Evolutionary conservation across 2,113 vertebrate species (phyloP), one percentile per base, ranked within the genome.

Genomic region (Tupaia chinensis): DNA sequence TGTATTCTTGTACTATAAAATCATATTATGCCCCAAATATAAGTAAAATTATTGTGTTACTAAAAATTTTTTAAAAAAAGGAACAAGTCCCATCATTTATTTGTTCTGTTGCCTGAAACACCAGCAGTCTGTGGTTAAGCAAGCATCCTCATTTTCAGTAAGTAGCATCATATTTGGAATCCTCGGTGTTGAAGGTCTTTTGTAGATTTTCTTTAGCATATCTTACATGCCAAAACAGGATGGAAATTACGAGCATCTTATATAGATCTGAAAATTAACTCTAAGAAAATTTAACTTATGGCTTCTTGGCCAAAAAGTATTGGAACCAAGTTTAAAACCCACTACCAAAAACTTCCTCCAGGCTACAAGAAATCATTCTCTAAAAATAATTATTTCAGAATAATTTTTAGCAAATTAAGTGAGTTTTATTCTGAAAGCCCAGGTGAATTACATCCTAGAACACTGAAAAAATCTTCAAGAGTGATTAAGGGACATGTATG

Each of bases 241-340:
- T 79, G 87, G 54, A 3, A 8, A 66, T 80, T 66, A 63, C 76
- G 70, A 14, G 1, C 17, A 92, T 86, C 32, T 77, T 69, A 63
- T 87, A 92, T 13, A 89, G 63, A 23, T 73, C 60, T 92, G 53
- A 95, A 93, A 93, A 89, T 95, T 87, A 83, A 87, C 69, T 15
- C 29, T 93, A 68, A 76, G 29, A 79, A 94, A 93, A 65, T 25
- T 29, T 69, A 86, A 69, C 11, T 14, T 78, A 16, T 17, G 81
- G 23, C 74, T 9, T 10, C 54, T 74, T 94, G 17, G 7, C 23
- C 80, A 83, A 44, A 82, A 79, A 65, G 0, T 66, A 74, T 78
- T 74, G 93, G 60, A 87, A 76, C 84, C 9, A 53, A 4, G 9
- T 92, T 88, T 97, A 22, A 92, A 84, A 95, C 65, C 63, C 3